A percentile compares a stretch with the other conserved stretches of the same genome.
Conservation (phyloP, 2,888 invertebrate genomes). For the Branchipolynoe longqiensis region DNA sequence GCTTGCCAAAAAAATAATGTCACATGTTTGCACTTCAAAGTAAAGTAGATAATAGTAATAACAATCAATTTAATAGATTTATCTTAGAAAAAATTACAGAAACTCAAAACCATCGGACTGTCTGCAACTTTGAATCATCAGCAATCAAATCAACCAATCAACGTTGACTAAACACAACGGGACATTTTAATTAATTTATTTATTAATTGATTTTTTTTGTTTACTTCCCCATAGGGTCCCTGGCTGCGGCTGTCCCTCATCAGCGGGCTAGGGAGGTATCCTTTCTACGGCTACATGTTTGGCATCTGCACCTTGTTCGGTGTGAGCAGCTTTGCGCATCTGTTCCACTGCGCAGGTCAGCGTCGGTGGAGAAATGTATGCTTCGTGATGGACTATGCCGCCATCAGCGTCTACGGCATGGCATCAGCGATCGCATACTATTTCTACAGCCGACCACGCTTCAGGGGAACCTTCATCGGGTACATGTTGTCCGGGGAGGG, state of each 20-base stretch:
- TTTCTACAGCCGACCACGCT: slow-evolving; percentile 80
- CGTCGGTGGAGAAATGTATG: slow-evolving; percentile 60
- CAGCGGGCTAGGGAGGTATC: slow-evolving; percentile 16
- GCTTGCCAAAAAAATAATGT: too few species aligned
- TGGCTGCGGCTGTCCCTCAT: slow-evolving; percentile 35
- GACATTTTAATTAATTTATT: too few species aligned
- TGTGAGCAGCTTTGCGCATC: slow-evolving; percentile 56
- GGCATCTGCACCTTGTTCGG: slow-evolving; percentile 55
- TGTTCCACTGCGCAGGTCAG: slow-evolving; percentile 39
- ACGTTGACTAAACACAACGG: too few species aligned
- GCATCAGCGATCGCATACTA: slow-evolving; percentile 80
- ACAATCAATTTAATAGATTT: too few species aligned
- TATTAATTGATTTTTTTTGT: too few species aligned
- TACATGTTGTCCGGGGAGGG: slow-evolving; percentile 65
- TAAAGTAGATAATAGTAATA: too few species aligned
- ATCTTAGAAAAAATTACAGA: too few species aligned
- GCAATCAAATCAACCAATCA: too few species aligned
- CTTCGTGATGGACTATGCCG: slow-evolving; percentile 83
- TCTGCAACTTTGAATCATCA: too few species aligned
- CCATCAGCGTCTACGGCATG: slow-evolving; percentile 81
- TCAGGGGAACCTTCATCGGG: slow-evolving; percentile 70
- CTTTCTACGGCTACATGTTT: slow-evolving; percentile 59
- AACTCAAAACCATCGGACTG: too few species aligned
- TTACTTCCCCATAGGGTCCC: too few species aligned
- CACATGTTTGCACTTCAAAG: too few species aligned